Conservation (phyloP, 35 echinoderm and acorn worm species). For the Heliocidaris erythrogramma region DNA sequence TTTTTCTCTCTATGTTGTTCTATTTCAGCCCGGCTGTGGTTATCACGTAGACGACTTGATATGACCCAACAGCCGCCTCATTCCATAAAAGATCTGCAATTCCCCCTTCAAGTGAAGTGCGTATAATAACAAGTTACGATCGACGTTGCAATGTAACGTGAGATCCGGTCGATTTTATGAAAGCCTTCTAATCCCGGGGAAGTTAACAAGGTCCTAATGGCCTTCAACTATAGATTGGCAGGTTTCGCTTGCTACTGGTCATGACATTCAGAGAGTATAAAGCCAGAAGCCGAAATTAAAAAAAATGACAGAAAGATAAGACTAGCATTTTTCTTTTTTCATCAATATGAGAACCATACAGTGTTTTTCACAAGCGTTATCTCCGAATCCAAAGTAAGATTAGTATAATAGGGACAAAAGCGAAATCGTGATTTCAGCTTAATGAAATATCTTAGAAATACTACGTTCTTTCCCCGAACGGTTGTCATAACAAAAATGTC, state of each 20-base stretch:
- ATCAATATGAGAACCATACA: no score
- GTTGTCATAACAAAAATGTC: not conserved
- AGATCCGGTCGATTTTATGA: not conserved
- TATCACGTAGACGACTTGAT: not conserved
- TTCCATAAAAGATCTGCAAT: not conserved
- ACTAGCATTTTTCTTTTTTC: not conserved
- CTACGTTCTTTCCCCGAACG: not conserved
- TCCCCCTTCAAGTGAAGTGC: not conserved
- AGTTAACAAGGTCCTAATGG: no score
- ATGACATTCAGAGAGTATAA: not conserved
- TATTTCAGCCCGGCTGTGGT: not conserved
- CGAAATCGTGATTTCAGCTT: not conserved
- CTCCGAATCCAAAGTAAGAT: not conserved
- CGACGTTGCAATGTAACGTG: not conserved
- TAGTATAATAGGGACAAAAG: not conserved
- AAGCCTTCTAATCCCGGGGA: not conserved
- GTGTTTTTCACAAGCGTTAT: not conserved
- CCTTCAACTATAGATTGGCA: not conserved
- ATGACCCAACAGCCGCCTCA: not conserved
- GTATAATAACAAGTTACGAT: conserved; percentile 5
- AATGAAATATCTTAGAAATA: not conserved
- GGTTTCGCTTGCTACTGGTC: not conserved
- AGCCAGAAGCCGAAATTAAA: not conserved
- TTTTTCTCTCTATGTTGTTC: not conserved
- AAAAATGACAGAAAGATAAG: not conserved